Conservation (phyloP, 2,888 invertebrate genomes). For the Platycnemis pennipes region DNA sequence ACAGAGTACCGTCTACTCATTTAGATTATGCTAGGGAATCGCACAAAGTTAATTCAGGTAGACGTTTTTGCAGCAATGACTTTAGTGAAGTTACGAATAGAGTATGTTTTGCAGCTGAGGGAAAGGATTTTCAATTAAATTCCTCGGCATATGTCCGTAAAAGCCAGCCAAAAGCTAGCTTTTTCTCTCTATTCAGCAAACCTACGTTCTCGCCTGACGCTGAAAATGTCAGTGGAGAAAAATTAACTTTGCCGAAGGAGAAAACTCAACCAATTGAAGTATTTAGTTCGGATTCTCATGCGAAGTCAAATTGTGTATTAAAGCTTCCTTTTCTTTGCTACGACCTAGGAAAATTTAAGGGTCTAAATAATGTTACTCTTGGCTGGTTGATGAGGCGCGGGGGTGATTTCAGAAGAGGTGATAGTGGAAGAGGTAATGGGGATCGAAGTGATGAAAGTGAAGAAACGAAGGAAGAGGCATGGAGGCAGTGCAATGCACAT, state of each 20-base stretch:
- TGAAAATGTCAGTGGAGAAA: not conserved
- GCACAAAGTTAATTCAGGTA: not conserved
- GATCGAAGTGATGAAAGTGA: not conserved
- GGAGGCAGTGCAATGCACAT: slow-evolving; percentile 57
- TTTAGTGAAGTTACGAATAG: not conserved
- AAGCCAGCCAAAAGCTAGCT: not conserved
- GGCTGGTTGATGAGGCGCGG: not conserved
- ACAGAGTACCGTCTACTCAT: not conserved
- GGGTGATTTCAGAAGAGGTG: not conserved
- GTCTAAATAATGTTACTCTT: not conserved
- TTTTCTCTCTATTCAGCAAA: not conserved
- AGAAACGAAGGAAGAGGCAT: slow-evolving; percentile 56
- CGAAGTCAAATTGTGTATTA: slow-evolving; percentile 34
- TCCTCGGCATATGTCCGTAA: too few species aligned
- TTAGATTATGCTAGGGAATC: not conserved
- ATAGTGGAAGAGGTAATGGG: not conserved
- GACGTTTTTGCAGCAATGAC: not conserved
- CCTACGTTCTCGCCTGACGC: not conserved
- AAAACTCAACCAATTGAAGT: not conserved
- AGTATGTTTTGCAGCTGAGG: not conserved
- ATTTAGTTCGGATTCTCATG: not conserved
- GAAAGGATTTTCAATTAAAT: not conserved
- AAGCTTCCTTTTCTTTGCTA: slow-evolving; percentile 16
- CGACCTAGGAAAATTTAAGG: not conserved
- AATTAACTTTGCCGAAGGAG: not conserved